These are phyloP conservation scores for Stegostoma tigrinum DNA, from an alignment of 2,113 vertebrate species.

Conservation along the genomic window DNA sequence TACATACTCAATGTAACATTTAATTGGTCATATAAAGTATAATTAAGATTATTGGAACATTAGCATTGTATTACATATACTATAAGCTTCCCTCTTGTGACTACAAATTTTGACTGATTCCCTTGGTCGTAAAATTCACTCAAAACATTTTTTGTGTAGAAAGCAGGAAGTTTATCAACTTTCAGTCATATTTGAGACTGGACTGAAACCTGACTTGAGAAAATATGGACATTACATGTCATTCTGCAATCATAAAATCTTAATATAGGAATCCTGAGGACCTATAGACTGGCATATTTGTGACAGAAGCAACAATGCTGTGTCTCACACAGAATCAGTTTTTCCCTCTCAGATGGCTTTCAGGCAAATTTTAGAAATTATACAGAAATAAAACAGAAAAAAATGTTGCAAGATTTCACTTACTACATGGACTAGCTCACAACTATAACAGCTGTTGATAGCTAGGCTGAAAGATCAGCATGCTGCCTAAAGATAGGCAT, in stretches of 20 bases:
- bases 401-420: not conserved
- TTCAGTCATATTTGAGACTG: not conserved
- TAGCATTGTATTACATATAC: not conserved
- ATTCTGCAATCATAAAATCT: not conserved
- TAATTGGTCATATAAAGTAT: not conserved
- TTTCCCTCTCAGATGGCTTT: not conserved
- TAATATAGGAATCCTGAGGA: not conserved
- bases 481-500: not conserved
- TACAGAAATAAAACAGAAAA: not conserved
- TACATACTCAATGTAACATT: not conserved
- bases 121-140: not conserved
- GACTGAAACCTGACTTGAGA: not conserved
- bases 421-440: not conserved
- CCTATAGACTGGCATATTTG: not conserved
- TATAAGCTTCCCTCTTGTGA: not conserved
- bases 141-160: not conserved
- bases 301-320: not conserved
- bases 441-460: not conserved
- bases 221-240: not conserved
- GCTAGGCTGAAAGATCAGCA: not conserved
- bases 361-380: not conserved
- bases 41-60: not conserved
- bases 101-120: not conserved
- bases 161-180: not conserved
- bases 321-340: not conserved